Base-by-base conservation (phyloP, 2,113 vertebrate genomes). In the Collichthys lucidus region DNA sequence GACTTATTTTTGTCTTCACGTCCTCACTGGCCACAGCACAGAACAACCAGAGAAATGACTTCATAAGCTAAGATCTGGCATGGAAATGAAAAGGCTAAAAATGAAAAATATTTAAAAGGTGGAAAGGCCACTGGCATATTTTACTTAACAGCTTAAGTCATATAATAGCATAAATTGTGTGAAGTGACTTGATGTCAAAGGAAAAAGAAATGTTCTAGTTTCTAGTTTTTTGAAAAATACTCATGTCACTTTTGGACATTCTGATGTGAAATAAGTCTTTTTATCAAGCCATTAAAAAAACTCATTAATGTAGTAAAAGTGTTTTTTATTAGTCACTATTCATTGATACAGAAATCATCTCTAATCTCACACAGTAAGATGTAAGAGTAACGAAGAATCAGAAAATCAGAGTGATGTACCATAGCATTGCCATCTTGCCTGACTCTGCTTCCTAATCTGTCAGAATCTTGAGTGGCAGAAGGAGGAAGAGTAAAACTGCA, bases 401-500 rank as follows among this genome's bases (percentile, higher is more conserved):
- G 35, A 12, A 75, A 49, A 76, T 31, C 9, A 26, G 49, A 46
- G 19, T 68, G 49, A 24, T 15, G 42, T 24, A 24, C 11, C 4
- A 9, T 9, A 11, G 10, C 22, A 26, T 15, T 64, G 6, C 31
- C 26, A 7, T 35, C 14, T 59, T 46, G 60, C 19, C 62, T 72
- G 22, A 74, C 22, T 82, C 22, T 35, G 9, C 47, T 66, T 40
- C 26, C 9, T 8, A 47, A 7, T 62, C 20, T 91, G 68, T 80
- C 85, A 46, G 44, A 46, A 14, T 76, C 67, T 63, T 77, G 81
- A 88, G 91, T 84, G 86, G 86, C 60, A 92, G 85, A 78, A 86
- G 77, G 81, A 90, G 76, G 92, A 96, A 91, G 88, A 89, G 88
- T 67, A 95, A 94, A 91, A 92, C 92, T 50, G 92, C 95, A 67